phyloP scores from a whole-genome alignment of 2,113 vertebrate species.

The Elephas maximus region DNA sequence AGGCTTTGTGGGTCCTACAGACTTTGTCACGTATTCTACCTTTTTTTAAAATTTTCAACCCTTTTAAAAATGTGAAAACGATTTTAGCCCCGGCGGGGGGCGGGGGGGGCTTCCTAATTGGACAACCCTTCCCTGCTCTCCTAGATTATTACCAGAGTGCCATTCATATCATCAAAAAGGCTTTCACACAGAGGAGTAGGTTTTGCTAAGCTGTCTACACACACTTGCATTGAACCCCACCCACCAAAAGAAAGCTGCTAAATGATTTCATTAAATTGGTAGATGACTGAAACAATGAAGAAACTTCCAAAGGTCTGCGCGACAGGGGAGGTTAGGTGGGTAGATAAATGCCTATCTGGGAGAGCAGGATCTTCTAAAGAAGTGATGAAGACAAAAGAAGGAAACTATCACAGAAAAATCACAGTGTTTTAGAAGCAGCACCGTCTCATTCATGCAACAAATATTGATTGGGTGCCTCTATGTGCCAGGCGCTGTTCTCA shows the following conservation, averaged over 20 bases:
- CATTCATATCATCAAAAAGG: not conserved
- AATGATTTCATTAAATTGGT: not conserved
- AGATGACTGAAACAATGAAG: not conserved
- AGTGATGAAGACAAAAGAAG: not conserved
- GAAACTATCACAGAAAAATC: not conserved
- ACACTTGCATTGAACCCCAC: not conserved
- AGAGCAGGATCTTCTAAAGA: not conserved
- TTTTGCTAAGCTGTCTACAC: not conserved
- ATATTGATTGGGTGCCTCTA: not conserved
- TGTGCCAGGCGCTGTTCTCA: not conserved
- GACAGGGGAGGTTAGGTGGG: not conserved
- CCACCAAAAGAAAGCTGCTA: not conserved
- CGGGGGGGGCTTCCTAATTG: not conserved
- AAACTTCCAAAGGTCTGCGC: not conserved
- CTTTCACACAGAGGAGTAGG: not conserved
- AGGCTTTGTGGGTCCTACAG: not conserved
- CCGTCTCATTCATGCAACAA: not conserved
- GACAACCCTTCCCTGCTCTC: not conserved
- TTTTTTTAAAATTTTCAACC: not conserved
- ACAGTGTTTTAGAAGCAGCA: slow-evolving; percentile 20
- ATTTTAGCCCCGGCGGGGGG: not conserved
- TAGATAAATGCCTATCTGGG: not conserved
- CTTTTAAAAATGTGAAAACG: not conserved
- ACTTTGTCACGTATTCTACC: not conserved
- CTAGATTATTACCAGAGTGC: not conserved